Conservation (phyloP, 2,797 vertebrate genomes). For the Meriones psammophilus region DNA sequence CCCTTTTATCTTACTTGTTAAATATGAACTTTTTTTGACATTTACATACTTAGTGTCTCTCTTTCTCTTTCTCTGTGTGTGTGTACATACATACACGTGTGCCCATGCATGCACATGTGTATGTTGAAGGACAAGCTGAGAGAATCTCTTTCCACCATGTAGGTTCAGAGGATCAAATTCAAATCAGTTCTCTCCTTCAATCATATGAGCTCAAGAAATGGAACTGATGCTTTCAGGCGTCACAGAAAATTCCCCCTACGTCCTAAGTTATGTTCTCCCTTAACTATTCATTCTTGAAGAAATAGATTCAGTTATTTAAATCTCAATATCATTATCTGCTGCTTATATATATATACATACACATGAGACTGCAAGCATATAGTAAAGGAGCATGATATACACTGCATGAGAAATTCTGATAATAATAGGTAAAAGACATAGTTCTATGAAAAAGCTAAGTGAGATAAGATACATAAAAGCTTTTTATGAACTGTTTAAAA, state of each 20-base stretch:
- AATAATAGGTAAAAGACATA: background rate
- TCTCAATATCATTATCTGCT: slow-evolving; percentile 20
- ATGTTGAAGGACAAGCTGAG: background rate
- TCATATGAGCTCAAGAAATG: background rate
- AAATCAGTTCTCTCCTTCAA: background rate
- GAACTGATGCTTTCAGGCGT: background rate
- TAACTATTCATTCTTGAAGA: background rate
- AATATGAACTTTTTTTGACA: background rate
- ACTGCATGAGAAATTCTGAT: background rate
- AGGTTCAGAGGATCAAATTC: background rate
- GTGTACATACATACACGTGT: background rate
- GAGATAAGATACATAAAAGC: background rate
- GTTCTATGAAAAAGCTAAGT: slow-evolving; percentile 6
- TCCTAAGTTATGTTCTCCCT: background rate
- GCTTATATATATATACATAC: background rate
- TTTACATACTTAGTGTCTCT: background rate
- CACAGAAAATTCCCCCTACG: background rate
- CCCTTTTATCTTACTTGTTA: background rate
- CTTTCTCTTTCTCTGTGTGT: background rate
- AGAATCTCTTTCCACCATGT: background rate
- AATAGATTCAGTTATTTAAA: background rate
- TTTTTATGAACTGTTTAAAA: background rate
- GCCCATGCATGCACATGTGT: background rate
- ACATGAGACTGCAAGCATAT: background rate
- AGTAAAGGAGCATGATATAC: background rate